Evolutionary conservation across 2,797 vertebrate species (phyloP), one percentile per base, ranked within the genome.

Genomic region (Rachycentron canadum): DNA sequence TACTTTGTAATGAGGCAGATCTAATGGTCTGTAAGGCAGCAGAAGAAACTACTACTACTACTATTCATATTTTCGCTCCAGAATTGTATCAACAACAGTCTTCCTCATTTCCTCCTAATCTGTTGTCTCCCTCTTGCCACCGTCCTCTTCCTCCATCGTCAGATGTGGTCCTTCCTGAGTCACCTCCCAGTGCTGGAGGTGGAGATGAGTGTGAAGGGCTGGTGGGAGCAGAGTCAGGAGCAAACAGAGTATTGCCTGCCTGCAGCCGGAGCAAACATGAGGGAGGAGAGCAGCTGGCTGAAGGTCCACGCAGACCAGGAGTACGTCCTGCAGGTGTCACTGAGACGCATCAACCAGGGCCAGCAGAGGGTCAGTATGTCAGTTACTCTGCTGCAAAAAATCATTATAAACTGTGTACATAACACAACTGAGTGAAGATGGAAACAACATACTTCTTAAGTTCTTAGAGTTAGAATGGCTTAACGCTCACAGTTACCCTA

Each of bases 101-200:
- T 21, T 28, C 50, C 32, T 23, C 9, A 19, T 40, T 25, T 36
- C 28, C 9, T 38, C 5, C 40, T 21, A 4, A 64, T 41, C 11
- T 2, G 0, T 47, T n/a, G 12, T 28, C 8, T n/a, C 8, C 47
- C 2, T 36, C 12, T 23, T 9, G 2, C 47, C 13, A 0, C 12
- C 3, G 0, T 43, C 49, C 50, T 14, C 21, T 34, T 19, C 14
- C 23, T 41, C 11, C 50, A 3, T n/a, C 5, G 0, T 65, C 47
- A 99, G 98, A 95, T 95, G 1, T 99, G 98, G 98, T 92, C 93
- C 80, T 98, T 97, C 89, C 88, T 99, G 79, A 96, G 96, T 88
- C 96, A 90, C 60, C 95, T 99, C 82, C 98, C 98, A 0, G 92
- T 98, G 88, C 86, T 99, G 75, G 95, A 97, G 47, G 88, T 99